Evolutionary conservation across 1,140 invertebrate genomes (phyloP), one percentile per base, ranked within the genome.

Genomic region (Pygmarrhopalites habei): DNA sequence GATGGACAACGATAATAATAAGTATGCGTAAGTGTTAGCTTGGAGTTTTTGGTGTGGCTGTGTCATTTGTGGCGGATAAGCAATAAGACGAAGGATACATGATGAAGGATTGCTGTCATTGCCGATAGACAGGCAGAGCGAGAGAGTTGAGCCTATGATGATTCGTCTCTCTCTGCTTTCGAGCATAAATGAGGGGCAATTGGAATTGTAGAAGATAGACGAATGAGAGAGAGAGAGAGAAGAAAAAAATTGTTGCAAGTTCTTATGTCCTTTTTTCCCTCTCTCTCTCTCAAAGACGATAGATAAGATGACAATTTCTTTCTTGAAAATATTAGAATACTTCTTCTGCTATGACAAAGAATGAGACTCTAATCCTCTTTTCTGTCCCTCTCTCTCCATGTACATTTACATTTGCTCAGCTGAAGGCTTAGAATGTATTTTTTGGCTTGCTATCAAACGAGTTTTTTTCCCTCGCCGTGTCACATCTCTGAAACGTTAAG

Each of bases 381-480:
- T 26, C 58, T 28, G 28, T 60, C 43, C 14, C n/a, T 29, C 23
- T 47, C 17, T 47, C 17, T 47, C 17, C 4, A 47, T 52, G 4
- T 17, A 56, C 21, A 32, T 19, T 19, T 23, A 53, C 28, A 56
- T 56, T 23, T 28, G 43, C 44, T 39, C 57, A 58, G 46, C 41
- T 43, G 32, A 46, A 58, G 39, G 57, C 26, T 28, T 46, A 35
- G 29, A 12, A 28, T n/a, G 59, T 29, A 61, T 61, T 62, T 51
- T 41, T 57, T 63, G 53, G 53, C 30, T 63, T 29, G 62, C 62
- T 60, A 56, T 55, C 57, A 59, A 64, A 58, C 62, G 23, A 64
- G 62, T 64, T 64, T 64, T 64, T 64, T 64, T 32, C 35, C 23
- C 35, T 28, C 30, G n/a, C 51, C 25, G 23, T 58, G 55, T 58